These are phyloP conservation scores for Yponomeuta sedellus DNA, from an alignment of 2,888 invertebrate species.

Conservation along the genomic window DNA sequence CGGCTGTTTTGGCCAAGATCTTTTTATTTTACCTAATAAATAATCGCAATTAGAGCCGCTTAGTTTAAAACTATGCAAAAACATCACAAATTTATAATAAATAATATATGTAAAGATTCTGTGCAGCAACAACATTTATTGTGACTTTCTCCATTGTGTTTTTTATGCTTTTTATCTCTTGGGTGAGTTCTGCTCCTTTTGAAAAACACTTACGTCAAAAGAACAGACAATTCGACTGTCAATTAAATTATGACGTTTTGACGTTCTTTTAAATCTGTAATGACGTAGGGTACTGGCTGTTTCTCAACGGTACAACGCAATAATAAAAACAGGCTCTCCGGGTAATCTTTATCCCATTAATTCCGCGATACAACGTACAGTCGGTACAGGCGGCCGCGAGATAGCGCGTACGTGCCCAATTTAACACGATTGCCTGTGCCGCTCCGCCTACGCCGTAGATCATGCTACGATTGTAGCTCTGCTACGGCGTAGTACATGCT, in stretches of 20 bases:
- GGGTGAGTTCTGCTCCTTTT: too few species aligned
- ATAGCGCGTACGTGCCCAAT: conserved; percentile 29
- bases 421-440: conserved; percentile 28
- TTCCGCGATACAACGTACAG: conserved; percentile 18
- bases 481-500: neutral
- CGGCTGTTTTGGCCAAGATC: too few species aligned
- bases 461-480: neutral
- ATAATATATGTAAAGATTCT: too few species aligned
- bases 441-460: conserved; percentile 17
- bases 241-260: neutral
- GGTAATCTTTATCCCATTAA: conserved; percentile 14
- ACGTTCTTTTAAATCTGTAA: too few species aligned
- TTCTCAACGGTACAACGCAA: neutral
- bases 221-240: neutral
- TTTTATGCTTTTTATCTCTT: too few species aligned
- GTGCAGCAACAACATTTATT: too few species aligned
- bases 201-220: too few species aligned
- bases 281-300: neutral
- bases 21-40: too few species aligned
- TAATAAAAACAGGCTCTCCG: conserved; percentile 9
- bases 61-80: too few species aligned
- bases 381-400: conserved; percentile 18
- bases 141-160: too few species aligned
- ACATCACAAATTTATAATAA: too few species aligned
- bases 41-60: too few species aligned